phyloP scores from a whole-genome alignment of 2,797 vertebrate genomes.

The Pempheris klunzingeri region DNA sequence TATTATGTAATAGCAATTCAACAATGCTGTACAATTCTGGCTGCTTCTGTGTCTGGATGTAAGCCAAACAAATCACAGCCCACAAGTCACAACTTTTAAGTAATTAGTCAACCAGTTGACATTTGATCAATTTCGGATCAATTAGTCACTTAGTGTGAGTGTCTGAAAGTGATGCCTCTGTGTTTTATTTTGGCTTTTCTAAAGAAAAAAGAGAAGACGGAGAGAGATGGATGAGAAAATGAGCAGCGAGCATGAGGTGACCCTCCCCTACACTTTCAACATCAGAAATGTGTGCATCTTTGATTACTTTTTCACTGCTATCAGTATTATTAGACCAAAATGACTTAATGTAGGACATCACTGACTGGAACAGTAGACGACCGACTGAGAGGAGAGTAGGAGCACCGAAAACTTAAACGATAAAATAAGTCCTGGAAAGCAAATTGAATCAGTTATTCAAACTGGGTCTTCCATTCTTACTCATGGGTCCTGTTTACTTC shows the following conservation, averaged over 20 bases:
- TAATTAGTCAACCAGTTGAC: conserved; percentile 40
- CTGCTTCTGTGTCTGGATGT: conserved; percentile 19
- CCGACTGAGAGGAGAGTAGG: neutral
- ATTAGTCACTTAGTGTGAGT: conserved; percentile 36
- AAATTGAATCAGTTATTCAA: neutral
- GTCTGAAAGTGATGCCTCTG: conserved; percentile 28
- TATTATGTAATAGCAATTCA: conserved; percentile 15
- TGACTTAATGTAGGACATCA: neutral
- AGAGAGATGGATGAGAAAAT: conserved; percentile 18
- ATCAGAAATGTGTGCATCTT: neutral
- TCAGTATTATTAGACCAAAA: conserved; percentile 9
- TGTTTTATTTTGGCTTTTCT: conserved; percentile 30
- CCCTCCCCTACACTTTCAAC: neutral
- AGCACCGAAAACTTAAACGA: neutral
- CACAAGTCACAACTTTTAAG: conserved; percentile 14
- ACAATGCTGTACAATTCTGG: conserved; percentile 2
- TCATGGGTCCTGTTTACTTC: neutral
- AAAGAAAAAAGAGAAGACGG: conserved; percentile 8
- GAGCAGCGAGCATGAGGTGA: neutral
- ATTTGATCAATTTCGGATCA: conserved; percentile 53
- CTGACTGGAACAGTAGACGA: neutral
- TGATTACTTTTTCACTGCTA: conserved; percentile 3
- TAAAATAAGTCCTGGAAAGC: neutral
- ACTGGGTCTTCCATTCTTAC: neutral
- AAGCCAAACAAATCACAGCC: conserved; percentile 2